Conservation (phyloP, 2,113 vertebrate species). For the Dromas ardeola region DNA sequence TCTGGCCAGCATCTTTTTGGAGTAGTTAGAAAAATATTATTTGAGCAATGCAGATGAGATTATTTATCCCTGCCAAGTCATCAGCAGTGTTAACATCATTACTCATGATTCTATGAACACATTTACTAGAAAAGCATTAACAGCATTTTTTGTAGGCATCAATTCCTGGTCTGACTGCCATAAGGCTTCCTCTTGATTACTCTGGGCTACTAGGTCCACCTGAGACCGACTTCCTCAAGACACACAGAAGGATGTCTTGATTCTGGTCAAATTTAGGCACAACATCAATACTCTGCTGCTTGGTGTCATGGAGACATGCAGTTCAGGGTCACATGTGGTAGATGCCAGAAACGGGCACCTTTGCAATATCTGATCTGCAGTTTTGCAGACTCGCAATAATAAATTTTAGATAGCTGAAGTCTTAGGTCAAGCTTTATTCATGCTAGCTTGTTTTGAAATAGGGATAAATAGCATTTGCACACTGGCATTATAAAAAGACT, state of each 20-base stretch:
- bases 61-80: neutral
- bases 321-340: neutral
- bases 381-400: neutral
- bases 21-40: neutral
- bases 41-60: neutral
- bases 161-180: neutral
- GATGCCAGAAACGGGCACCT: neutral
- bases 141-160: neutral
- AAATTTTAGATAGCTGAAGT: neutral
- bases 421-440: neutral
- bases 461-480: neutral
- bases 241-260: neutral
- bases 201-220: neutral
- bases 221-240: neutral
- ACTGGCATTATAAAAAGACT: neutral
- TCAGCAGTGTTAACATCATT: neutral
- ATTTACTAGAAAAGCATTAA: neutral
- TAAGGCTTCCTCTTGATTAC: neutral
- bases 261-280: neutral
- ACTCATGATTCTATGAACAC: neutral
- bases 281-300: neutral
- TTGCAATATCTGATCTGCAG: neutral
- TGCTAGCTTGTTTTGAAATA: neutral
- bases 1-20: neutral
- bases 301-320: accelerated